phyloP scores from a whole-genome alignment of 2,113 vertebrate species.

The Myiagra hebetior region DNA sequence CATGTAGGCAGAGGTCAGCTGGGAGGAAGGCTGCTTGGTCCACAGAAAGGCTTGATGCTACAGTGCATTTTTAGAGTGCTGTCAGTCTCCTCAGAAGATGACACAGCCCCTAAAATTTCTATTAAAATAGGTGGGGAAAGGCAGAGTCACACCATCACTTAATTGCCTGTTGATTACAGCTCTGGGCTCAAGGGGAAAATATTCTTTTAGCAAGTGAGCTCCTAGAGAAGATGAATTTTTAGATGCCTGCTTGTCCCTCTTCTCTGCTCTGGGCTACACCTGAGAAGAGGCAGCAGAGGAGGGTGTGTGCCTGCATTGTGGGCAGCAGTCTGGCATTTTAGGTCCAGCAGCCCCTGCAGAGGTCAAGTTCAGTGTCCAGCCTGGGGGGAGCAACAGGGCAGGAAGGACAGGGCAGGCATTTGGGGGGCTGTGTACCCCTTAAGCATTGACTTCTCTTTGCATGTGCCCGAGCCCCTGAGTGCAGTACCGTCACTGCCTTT shows the following conservation, averaged over 20 bases:
- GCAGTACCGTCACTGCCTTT: rapidly evolving
- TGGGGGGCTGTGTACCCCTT: rapidly evolving
- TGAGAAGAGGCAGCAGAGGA: background rate
- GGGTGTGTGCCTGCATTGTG: background rate
- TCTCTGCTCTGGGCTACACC: background rate
- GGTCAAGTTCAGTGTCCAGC: background rate
- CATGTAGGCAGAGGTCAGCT: background rate
- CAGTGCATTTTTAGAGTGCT: background rate
- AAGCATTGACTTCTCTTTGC: background rate
- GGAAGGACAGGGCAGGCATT: background rate
- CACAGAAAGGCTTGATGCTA: background rate
- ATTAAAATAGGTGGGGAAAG: background rate
- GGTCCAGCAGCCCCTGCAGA: background rate
- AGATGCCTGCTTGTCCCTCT: background rate
- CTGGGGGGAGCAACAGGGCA: background rate
- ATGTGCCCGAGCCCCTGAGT: rapidly evolving
- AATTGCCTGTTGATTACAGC: background rate
- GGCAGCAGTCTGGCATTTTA: background rate
- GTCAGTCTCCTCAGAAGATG: background rate
- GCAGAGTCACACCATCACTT: background rate
- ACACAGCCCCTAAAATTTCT: background rate
- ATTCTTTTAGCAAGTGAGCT: background rate
- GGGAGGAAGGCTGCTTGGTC: background rate
- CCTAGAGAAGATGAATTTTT: background rate
- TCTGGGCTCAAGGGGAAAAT: background rate